These are phyloP conservation scores for Gila orcuttii DNA, from an alignment of 2,113 vertebrate genomes.

Conservation along the genomic window DNA sequence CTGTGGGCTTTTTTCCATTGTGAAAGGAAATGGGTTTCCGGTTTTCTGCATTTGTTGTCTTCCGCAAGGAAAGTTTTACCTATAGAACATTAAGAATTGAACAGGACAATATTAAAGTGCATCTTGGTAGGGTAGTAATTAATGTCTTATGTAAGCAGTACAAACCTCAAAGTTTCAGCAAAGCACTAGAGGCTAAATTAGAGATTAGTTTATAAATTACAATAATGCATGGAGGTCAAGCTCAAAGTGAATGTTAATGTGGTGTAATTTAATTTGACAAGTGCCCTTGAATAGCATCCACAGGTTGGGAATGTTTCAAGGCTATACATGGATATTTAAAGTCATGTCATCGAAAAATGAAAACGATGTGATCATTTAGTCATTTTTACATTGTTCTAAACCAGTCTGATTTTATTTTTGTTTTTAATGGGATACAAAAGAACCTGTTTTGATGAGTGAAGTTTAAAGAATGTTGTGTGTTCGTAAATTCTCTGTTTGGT, in stretches of 20 bases:
- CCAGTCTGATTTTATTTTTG: neutral
- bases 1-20: conserved; percentile 41
- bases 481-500: neutral
- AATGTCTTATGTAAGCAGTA: conserved; percentile 24
- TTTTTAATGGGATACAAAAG: neutral
- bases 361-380: neutral
- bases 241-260: neutral
- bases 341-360: neutral
- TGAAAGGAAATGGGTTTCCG: conserved; percentile 57
- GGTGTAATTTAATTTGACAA: neutral
- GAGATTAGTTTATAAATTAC: conserved; percentile 5
- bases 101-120: conserved; percentile 2
- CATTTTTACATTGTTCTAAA: neutral
- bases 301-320: neutral
- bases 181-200: conserved; percentile 8
- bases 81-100: conserved; percentile 1
- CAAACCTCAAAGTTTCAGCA: conserved; percentile 23
- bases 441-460: neutral
- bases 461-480: neutral
- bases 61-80: conserved; percentile 25
- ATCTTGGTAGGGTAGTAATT: conserved; percentile 42
- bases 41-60: conserved; percentile 23
- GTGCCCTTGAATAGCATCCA: neutral
- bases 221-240: conserved; percentile 6
- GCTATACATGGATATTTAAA: neutral